Conservation (phyloP, 2,888 invertebrate species). For the Aporophyla lueneburgensis region DNA sequence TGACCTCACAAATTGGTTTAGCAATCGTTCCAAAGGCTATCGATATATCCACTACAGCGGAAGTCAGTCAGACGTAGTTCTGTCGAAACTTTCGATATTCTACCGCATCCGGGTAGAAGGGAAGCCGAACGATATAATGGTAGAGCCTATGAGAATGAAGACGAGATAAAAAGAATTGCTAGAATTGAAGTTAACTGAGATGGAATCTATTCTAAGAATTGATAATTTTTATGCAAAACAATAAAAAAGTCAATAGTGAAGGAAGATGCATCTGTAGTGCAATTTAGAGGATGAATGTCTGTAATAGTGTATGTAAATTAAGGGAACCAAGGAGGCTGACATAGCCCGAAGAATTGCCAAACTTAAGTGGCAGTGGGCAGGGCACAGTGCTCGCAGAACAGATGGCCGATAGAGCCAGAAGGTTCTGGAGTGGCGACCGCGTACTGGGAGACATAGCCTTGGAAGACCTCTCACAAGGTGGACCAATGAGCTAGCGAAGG, state of each 20-base stretch:
- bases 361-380: too few species aligned
- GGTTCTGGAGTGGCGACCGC: too few species aligned
- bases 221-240: not conserved
- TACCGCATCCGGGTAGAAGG: not conserved
- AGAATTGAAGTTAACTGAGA: not conserved
- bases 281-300: not conserved
- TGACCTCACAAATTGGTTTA: conserved; percentile 19
- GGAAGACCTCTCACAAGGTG: too few species aligned
- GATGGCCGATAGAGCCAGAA: too few species aligned
- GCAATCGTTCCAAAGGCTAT: conserved; percentile 9
- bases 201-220: not conserved
- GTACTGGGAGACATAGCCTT: too few species aligned
- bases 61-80: conserved; percentile 19
- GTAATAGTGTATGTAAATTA: not conserved
- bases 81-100: conserved; percentile 16
- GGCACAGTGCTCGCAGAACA: too few species aligned
- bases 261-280: too few species aligned
- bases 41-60: conserved; percentile 5
- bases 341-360: too few species aligned
- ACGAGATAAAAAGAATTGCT: not conserved
- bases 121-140: not conserved
- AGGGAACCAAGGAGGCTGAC: too few species aligned
- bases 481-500: too few species aligned
- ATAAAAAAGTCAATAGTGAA: not conserved
- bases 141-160: not conserved